Percentiles rank a stretch among this genome's conserved stretches.
phyloP scores from a whole-genome alignment of 2,888 invertebrate genomes.

The Charanyca ferruginea region DNA sequence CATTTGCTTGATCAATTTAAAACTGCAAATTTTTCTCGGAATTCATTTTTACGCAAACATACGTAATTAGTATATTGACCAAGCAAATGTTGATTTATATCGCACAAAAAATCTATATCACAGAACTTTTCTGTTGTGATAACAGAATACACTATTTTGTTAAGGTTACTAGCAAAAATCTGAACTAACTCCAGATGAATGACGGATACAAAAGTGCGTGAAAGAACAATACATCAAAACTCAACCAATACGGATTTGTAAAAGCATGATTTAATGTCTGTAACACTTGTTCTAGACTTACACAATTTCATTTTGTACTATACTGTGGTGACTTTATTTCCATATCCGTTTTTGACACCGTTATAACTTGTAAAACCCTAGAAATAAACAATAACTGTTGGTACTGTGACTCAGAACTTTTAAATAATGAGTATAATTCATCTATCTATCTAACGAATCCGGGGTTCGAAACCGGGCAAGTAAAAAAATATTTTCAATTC shows the following conservation, averaged over 20 bases:
- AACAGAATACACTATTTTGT: neutral
- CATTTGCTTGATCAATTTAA: slow-evolving; percentile 38
- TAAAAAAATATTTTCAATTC: no score
- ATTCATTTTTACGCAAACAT: neutral
- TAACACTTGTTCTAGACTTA: slow-evolving; percentile 79
- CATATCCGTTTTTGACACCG: slow-evolving; percentile 88
- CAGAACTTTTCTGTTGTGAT: slow-evolving; percentile 18
- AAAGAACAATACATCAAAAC: slow-evolving; percentile 71
- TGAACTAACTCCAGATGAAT: slow-evolving; percentile 60
- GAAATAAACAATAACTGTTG: slow-evolving; percentile 79
- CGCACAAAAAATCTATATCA: slow-evolving; percentile 14
- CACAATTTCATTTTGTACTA: slow-evolving; percentile 85
- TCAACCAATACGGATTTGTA: slow-evolving; percentile 60
- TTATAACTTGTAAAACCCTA: slow-evolving; percentile 91
- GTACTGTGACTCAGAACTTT: slow-evolving; percentile 5
- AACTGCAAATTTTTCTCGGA: slow-evolving; percentile 4
- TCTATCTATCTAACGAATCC: no score
- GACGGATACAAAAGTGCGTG: slow-evolving; percentile 55
- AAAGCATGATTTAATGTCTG: slow-evolving; percentile 76
- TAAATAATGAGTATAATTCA: neutral
- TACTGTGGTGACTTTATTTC: slow-evolving; percentile 89
- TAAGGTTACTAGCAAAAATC: slow-evolving; percentile 41
- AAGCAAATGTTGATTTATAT: slow-evolving; percentile 22
- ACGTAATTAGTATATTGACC: slow-evolving; percentile 14
- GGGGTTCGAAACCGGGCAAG: no score